These are phyloP conservation scores for Diorhabda carinulata DNA, from an alignment of 1,140 invertebrate species.

Conservation along the genomic window DNA sequence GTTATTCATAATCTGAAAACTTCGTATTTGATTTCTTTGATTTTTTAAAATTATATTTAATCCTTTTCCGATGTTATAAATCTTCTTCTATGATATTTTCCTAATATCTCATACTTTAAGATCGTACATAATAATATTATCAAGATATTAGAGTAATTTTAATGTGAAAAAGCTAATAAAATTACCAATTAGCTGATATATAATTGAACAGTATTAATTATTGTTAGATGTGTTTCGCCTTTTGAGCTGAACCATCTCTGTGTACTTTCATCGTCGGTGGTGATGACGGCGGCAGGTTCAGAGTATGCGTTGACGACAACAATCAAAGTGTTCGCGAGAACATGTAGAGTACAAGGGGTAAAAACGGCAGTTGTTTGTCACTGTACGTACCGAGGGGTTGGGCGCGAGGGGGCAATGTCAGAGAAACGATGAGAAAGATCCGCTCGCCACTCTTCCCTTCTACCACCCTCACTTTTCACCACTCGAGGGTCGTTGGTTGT, in stretches of 20 bases:
- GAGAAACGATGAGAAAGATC: constrained; percentile 17
- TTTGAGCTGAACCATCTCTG: not conserved
- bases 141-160: too few relatives aligned
- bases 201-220: too few relatives aligned
- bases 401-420: constrained; percentile 23
- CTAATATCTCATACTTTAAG: too few relatives aligned
- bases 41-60: too few relatives aligned
- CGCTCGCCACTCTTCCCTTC: constrained; percentile 21
- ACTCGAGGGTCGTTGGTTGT: constrained; percentile 35
- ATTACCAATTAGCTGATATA: too few relatives aligned
- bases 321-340: constrained; percentile 33
- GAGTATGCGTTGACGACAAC: constrained; percentile 18
- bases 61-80: too few relatives aligned
- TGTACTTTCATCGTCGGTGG: not conserved
- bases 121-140: too few relatives aligned
- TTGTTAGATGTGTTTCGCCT: too few relatives aligned
- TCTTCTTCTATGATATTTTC: too few relatives aligned
- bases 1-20: too few relatives aligned
- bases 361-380: constrained; percentile 37
- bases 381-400: constrained; percentile 26
- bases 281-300: constrained; percentile 1
- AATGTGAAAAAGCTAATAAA: too few relatives aligned
- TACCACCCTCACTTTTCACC: constrained; percentile 14
- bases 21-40: too few relatives aligned
- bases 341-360: constrained; percentile 26